These are phyloP conservation scores for Pachyseris speciosa DNA, from an alignment of 64 coral and sea anemone species.

Conservation along the genomic window DNA sequence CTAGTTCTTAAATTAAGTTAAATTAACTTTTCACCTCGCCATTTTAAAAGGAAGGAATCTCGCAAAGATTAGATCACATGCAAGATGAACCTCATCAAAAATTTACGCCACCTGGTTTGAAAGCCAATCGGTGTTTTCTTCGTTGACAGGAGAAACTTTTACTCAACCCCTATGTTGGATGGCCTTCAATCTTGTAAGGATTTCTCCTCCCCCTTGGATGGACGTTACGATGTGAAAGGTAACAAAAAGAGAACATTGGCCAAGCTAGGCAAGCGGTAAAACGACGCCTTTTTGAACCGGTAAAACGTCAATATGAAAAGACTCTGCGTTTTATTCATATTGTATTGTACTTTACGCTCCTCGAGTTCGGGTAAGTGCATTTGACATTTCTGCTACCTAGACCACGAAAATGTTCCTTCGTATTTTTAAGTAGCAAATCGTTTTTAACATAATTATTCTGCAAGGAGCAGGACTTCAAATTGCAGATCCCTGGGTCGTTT, in stretches of 20 bases:
- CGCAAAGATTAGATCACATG: slow-evolving; percentile 31
- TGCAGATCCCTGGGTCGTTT: no score
- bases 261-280: neutral
- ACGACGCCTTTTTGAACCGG: neutral
- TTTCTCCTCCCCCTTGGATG: neutral
- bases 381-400: neutral
- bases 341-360: neutral
- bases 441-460: no score
- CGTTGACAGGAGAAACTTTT: neutral
- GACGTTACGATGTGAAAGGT: neutral
- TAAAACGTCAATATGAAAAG: neutral
- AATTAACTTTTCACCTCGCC: neutral
- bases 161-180: neutral
- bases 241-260: neutral
- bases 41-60: neutral
- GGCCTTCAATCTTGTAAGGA: neutral
- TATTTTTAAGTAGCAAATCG: neutral
- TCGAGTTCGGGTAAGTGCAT: slow-evolving; percentile 1
- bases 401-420: neutral
- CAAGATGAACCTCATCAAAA: neutral
- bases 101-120: neutral
- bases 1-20: neutral
- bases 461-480: no score
- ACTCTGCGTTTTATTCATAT: neutral
- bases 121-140: slow-evolving; percentile 14